Percentiles rank a stretch among this genome's conserved stretches.
phyloP scores from a whole-genome alignment of 2,888 invertebrate genomes.

The Lepidocyrtinus sp. region DNA sequence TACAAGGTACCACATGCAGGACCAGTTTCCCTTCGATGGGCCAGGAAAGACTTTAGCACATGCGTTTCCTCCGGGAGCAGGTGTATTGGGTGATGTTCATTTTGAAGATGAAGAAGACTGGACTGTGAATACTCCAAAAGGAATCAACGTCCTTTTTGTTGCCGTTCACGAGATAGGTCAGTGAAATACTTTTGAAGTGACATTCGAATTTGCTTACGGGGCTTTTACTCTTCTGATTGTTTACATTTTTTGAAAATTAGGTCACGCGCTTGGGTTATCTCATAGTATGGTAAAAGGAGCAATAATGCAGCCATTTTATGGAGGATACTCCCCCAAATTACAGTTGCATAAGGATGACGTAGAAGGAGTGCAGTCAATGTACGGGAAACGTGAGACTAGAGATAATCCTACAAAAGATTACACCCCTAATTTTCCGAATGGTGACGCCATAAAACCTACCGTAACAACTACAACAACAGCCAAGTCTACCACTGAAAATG shows the following conservation, averaged over 20 bases:
- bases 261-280: slow-evolving; percentile 73
- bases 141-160: slow-evolving; percentile 74
- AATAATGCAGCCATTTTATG: slow-evolving; percentile 65
- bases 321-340: slow-evolving; percentile 60
- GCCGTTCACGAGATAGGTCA: slow-evolving; percentile 75
- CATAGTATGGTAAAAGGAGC: slow-evolving; percentile 62
- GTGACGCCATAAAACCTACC: neutral
- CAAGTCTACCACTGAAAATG: neutral
- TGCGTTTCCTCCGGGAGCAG: slow-evolving; percentile 71
- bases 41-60: slow-evolving; percentile 72
- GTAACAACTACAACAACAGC: slow-evolving; percentile 26
- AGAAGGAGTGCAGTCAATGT: slow-evolving; percentile 53
- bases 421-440: neutral
- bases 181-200: too few relatives aligned
- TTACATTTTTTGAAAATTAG: too few relatives aligned
- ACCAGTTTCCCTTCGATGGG: slow-evolving; percentile 72
- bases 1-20: slow-evolving; percentile 70
- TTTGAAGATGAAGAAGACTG: slow-evolving; percentile 73
- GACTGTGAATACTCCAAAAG: slow-evolving; percentile 66
- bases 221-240: too few relatives aligned
- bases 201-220: too few relatives aligned
- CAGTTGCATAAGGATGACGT: slow-evolving; percentile 66
- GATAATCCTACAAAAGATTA: too few relatives aligned
- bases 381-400: slow-evolving; percentile 51
- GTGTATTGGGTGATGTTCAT: slow-evolving; percentile 73